Conservation (phyloP, 2,888 invertebrate genomes). For the Mesorhabditis belari region DNA sequence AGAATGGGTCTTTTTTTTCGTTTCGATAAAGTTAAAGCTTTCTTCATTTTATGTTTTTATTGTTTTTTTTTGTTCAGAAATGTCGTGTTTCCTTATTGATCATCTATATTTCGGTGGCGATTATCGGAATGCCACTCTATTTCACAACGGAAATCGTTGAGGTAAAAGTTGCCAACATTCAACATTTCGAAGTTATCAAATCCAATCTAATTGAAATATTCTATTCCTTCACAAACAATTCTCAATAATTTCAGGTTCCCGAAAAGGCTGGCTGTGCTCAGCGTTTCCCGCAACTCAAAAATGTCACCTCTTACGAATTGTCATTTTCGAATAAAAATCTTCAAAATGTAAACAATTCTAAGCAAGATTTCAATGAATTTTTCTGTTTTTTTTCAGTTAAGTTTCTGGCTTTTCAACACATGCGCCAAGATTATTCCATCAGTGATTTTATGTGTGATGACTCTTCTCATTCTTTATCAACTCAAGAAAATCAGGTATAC, state of each 20-base stretch:
- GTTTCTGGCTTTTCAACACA: constrained; percentile 42
- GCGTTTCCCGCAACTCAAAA: constrained; percentile 23
- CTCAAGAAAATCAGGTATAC: constrained; percentile 25
- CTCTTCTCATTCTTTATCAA: constrained; percentile 36
- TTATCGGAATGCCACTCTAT: constrained; percentile 42
- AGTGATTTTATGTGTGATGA: constrained; percentile 43
- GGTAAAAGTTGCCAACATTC: no score
- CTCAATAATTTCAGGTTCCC: constrained; percentile 8
- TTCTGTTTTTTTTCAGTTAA: constrained; percentile 10
- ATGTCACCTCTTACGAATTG: constrained; percentile 31
- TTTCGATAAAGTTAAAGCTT: no score
- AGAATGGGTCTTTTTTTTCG: no score
- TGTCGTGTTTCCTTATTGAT: constrained; percentile 22
- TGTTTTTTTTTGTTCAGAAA: constrained; percentile 40
- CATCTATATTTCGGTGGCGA: constrained; percentile 36
- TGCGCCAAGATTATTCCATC: constrained; percentile 32
- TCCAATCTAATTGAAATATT: background rate
- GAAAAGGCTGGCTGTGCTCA: constrained; percentile 35
- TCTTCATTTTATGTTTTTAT: no score
- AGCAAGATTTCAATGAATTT: background rate
- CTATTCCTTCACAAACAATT: background rate
- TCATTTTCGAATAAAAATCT: constrained; percentile 25
- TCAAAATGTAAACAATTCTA: no score
- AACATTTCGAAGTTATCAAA: no score
- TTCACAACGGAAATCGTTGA: constrained; percentile 38